A percentile compares a stretch with the other conserved stretches of the same genome.
phyloP scores from a whole-genome alignment of 2,113 vertebrate species.

The Leucopternis melanops region DNA sequence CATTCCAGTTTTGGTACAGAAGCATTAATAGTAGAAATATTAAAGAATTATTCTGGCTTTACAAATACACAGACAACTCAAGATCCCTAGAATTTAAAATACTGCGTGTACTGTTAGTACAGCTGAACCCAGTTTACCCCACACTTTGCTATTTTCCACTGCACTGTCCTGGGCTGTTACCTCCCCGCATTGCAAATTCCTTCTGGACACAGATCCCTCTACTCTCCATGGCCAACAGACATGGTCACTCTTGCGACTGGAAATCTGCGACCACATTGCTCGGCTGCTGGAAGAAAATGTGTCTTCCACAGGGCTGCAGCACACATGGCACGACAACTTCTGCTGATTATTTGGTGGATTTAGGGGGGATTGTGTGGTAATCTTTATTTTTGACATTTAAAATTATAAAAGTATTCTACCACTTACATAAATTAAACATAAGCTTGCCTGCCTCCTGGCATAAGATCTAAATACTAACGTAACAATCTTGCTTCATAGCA shows the following conservation, averaged over 20 bases:
- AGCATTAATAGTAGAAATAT: not conserved
- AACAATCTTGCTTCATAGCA: not conserved
- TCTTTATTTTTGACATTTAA: not conserved
- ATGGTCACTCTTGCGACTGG: rapidly evolving
- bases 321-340: not conserved
- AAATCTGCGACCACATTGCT: not conserved
- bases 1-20: not conserved
- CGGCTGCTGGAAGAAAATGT: not conserved
- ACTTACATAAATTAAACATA: not conserved
- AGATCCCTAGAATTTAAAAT: not conserved
- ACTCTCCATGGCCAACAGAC: not conserved
- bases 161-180: not conserved
- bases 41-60: not conserved
- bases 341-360: not conserved
- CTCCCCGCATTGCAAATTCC: not conserved
- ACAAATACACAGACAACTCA: not conserved
- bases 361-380: not conserved
- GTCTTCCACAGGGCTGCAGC: not conserved
- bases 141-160: not conserved
- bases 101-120: not conserved
- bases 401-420: not conserved
- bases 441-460: not conserved
- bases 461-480: not conserved
- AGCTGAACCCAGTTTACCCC: not conserved
- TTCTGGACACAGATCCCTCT: not conserved